Evolutionary conservation across 37 sponge, comb jelly and placozoan species (phyloP), one percentile per base, ranked within the genome.

Genomic region (Ianthella basta): DNA sequence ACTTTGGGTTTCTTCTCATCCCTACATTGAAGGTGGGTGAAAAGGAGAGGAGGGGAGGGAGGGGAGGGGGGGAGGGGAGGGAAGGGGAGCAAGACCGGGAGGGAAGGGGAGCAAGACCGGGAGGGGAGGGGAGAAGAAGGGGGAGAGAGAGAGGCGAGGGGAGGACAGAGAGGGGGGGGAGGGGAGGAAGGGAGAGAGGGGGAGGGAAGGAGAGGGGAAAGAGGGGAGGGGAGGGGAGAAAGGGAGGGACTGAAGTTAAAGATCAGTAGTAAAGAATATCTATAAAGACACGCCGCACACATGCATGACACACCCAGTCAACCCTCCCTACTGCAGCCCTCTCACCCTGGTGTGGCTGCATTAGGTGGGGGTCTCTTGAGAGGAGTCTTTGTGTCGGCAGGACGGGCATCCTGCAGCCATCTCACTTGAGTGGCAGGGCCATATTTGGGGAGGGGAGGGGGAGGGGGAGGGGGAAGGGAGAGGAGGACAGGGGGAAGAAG

Each of bases 361-460:
- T 75, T 75, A 1, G 78, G 78, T 16, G 37, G 38, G 20, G 78
- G 50, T 19, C 78, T 39, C 53, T 75, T 75, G 20, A 75, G 25
- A 23, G 78, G 78, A 41, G 78, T 19, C 25, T 75, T 75, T 18
- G 78, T 84, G 80, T 89, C 90, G 59, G 87, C 88, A 59, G 95
- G 95, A 34, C 89, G 84, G 59, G 90, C 91, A 37, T 96, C 99
- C 68, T 98, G 99, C 13, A 98, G 83, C 99, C 99, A 98, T 60
- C 97, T 92, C 79, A 98, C 99, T 65, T 98, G 99, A 60, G 99
- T 98, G 34, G 99, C 97, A 32, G 97, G 99, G 0, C 99, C 99
- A 79, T 98, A 98, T 19, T 92, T 94, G 56, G 15, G 38, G 27
- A 34, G 65, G 40, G 37, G 16, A 33, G 15, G 61, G 39, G 38